Evolutionary conservation across 1,140 invertebrate genomes (phyloP).

Genomic region (Drosophila neocordata): DNA sequence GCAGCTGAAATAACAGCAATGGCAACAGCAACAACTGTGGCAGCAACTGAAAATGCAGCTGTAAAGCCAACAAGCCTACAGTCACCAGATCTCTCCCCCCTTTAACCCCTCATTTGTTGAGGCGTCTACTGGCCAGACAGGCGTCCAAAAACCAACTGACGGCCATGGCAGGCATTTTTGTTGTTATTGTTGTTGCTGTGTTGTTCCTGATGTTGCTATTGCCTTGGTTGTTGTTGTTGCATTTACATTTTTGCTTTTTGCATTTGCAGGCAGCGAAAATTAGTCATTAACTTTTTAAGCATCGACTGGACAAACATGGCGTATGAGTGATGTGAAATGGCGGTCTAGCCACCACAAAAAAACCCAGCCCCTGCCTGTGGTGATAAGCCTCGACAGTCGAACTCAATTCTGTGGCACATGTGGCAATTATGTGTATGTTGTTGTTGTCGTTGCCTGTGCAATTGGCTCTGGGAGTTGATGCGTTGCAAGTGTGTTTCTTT

Average conservation of each 20-base stretch:
- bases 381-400: conserved; percentile 58
- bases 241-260: conserved; percentile 11
- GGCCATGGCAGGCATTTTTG: conserved; percentile 39
- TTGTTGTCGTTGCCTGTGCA: conserved; percentile 41
- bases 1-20: conserved; percentile 71
- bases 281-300: conserved; percentile 81
- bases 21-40: neutral
- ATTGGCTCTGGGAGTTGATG: conserved; percentile 35
- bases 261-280: conserved; percentile 61
- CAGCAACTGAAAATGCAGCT: conserved; percentile 31
- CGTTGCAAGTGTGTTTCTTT: conserved; percentile 16
- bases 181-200: conserved; percentile 24
- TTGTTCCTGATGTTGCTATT: neutral
- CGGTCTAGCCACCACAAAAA: conserved; percentile 23
- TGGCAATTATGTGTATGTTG: conserved; percentile 73
- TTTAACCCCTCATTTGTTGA: neutral
- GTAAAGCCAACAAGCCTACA: conserved; percentile 49
- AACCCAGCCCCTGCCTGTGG: conserved; percentile 26
- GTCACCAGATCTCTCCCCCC: neutral
- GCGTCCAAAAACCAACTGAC: conserved; percentile 50
- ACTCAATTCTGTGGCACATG: conserved; percentile 73
- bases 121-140: conserved; percentile 21
- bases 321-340: conserved; percentile 75
- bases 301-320: conserved; percentile 78
- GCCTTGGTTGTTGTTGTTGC: neutral